Conservation (phyloP, 1,140 invertebrate genomes). For the Leptonema lineaticorne region DNA sequence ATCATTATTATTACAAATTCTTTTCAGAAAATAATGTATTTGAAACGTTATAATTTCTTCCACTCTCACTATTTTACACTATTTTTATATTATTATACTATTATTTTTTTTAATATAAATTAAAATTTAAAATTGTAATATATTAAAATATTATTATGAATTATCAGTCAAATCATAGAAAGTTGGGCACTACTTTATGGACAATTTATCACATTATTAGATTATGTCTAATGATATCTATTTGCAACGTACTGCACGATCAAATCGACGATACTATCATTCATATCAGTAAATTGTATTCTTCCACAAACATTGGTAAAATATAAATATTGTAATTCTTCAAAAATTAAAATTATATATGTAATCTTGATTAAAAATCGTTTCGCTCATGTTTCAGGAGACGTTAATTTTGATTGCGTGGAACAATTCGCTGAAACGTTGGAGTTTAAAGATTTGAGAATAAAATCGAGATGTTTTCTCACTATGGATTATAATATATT, state of each 20-base stretch:
- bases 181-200: not conserved
- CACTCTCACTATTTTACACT: too few relatives aligned
- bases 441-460: not conserved
- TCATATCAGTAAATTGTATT: not conserved
- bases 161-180: not conserved
- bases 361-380: not conserved
- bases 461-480: not conserved
- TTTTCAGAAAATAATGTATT: not conserved
- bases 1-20: not conserved
- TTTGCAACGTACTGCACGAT: not conserved
- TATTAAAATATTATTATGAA: not conserved
- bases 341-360: not conserved
- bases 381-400: not conserved
- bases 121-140: not conserved
- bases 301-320: not conserved
- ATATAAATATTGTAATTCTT: not conserved
- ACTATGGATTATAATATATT: not conserved
- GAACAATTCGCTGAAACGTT: not conserved
- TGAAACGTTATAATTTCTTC: too few relatives aligned
- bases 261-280: not conserved
- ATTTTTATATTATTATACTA: too few relatives aligned
- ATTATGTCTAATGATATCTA: not conserved
- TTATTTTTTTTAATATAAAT: too few relatives aligned
- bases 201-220: not conserved
- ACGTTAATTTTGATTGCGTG: too few relatives aligned